Evolutionary conservation across 2,797 vertebrate genomes (phyloP), one percentile per base, ranked within the genome.

Genomic region (Siniperca scherzeri): DNA sequence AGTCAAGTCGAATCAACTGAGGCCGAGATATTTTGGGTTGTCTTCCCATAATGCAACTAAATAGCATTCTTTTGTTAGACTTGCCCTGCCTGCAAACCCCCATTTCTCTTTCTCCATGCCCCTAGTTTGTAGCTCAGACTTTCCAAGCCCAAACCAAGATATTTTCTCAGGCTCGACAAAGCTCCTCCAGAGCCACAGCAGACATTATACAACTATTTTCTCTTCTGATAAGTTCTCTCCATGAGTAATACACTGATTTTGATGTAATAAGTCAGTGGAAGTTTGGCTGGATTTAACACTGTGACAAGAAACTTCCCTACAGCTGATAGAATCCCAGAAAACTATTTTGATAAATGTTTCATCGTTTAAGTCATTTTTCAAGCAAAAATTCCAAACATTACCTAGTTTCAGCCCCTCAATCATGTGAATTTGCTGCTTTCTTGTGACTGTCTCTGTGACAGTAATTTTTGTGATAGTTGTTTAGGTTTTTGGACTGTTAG

Each of bases 161-260:
- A 38, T 60, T 61, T 77, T 70, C 60, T 57, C 59, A 70, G 57
- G 60, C 25, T n/a, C 2, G 19, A 68, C 59, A 50, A 57, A 80
- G 64, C 33, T 70, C 52, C 53, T 52, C 1, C 33, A 38, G n/a
- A 72, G 57, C 59, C 48, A 46, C 44, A 53, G 52, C 44, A 70
- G 68, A 74, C 53, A 16, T 66, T 19, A 46, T 16, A 27, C 33
- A 22, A 52, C 42, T 60, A 16, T 52, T 70, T 66, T 77, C 52
- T 69, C 40, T 64, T 25, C 21, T 67, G 3, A 57, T 33, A 6
- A 9, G 22, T 21, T 77, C 27, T 74, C 21, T 68, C 13, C 48
- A 27, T 40, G 30, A 62, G 30, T 46, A 67, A 56, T 42, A 69
- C 19, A 66, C 10, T 6, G 12, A 56, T 69, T 59, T 12, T 38